Base-by-base conservation (phyloP, 2,797 vertebrate genomes). In the Alcedo quadribrachys region DNA sequence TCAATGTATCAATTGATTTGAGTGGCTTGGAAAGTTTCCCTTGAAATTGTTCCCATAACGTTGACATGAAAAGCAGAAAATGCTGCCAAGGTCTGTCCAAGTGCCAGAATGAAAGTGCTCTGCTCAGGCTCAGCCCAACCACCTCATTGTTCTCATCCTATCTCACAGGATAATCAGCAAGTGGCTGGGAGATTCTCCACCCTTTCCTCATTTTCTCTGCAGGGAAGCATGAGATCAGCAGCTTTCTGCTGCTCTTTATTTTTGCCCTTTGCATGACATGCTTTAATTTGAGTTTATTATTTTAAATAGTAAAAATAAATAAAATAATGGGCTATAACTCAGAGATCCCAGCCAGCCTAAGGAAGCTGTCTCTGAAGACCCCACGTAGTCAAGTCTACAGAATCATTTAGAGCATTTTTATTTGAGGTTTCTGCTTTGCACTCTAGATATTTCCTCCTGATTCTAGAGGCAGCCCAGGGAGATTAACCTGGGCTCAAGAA, bases 171-270 rank as follows among this genome's bases (percentile, higher is more conserved):
- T 81, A 83, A 95, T 95, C 94, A 88, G 81, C 81, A 87, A 91
- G 81, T 80, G 75, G 57, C 78, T 84, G 61, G 21, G 37, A 0
- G 1, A 92, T 76, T 89, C 92, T 85, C 95, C 92, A 93, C 79
- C 94, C 88, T 94, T 93, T 95, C 90, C 94, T 95, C 76, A 80
- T 85, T 88, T 94, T 93, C 81, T 80, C 66, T 37, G 30, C 66
- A 71, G 81, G 69, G 83, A 90, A 94, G 46, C 62, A 69, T 94
- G 90, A 95, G 88, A 73, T 94, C 93, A 94, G 78, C 84, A 90
- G 25, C 84, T 92, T 88, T 96, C 85, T 93, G 37, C 55, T 90
- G 77, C 90, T 79, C 82, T 88, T 79, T 12, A 12, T 48, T 90
- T 83, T 92, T 89, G 46, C 55, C 53, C 77, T 84, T 93, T 83